phyloP scores from a whole-genome alignment of 2,888 invertebrate genomes.

The Andricus quercusramuli region DNA sequence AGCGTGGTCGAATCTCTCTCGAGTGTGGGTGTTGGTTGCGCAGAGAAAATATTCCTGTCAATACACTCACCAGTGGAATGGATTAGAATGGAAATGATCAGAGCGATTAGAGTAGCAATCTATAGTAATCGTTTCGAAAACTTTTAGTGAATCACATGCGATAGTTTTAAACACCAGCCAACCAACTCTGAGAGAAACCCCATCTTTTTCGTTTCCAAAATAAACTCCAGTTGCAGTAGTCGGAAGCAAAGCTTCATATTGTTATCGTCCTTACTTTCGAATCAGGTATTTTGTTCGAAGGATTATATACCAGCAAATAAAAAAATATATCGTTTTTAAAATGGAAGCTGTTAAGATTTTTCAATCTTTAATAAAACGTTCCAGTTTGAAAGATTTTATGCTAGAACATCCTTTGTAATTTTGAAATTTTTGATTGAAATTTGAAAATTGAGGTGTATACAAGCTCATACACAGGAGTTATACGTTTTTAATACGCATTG shows the following conservation, averaged over 20 bases:
- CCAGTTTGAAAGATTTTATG: too few relatives aligned
- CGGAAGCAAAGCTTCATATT: background rate
- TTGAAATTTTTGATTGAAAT: too few relatives aligned
- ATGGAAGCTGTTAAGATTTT: too few relatives aligned
- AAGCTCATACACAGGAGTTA: too few relatives aligned
- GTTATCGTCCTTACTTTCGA: background rate
- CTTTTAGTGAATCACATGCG: conserved; percentile 27
- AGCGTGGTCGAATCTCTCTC: background rate
- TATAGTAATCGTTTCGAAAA: background rate
- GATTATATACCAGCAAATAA: too few relatives aligned
- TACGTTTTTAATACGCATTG: too few relatives aligned
- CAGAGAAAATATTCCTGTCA: conserved; percentile 27
- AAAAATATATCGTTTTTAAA: too few relatives aligned
- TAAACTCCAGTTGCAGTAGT: background rate
- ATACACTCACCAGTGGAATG: conserved; percentile 23
- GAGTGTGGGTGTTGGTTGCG: conserved; percentile 24
- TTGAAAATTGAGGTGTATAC: too few relatives aligned
- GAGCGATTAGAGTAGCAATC: conserved; percentile 16
- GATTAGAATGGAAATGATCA: conserved; percentile 18
- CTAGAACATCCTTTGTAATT: too few relatives aligned
- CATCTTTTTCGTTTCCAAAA: background rate
- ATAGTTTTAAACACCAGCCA: conserved; percentile 3
- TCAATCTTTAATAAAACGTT: too few relatives aligned
- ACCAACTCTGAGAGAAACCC: background rate
- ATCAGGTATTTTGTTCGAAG: background rate